These are phyloP conservation scores for Limnephilus auricula DNA, from an alignment of 2,888 invertebrate genomes.

Conservation along the genomic window DNA sequence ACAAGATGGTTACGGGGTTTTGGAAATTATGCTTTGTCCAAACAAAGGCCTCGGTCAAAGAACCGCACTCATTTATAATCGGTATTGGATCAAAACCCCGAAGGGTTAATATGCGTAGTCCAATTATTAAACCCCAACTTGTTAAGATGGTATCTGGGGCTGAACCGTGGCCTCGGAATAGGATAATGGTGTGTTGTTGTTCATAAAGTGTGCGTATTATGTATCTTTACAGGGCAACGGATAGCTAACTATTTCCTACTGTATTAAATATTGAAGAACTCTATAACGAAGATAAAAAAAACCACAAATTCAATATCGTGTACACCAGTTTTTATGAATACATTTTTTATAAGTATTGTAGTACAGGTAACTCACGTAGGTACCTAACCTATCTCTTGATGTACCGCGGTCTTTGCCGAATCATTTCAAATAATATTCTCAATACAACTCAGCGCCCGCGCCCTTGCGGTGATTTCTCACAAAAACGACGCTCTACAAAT, in stretches of 20 bases:
- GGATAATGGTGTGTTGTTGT: neutral
- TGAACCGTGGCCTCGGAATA: neutral
- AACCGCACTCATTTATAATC: constrained; percentile 37
- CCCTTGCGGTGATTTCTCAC: no score
- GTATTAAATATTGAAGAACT: neutral
- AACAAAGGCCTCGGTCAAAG: constrained; percentile 11
- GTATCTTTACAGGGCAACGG: neutral
- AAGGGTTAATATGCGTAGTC: constrained; percentile 38
- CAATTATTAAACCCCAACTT: constrained; percentile 35
- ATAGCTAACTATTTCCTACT: neutral
- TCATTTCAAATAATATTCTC: no score
- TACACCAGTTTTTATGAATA: no score
- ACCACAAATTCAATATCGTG: no score
- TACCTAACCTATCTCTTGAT: no score
- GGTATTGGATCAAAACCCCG: constrained; percentile 43
- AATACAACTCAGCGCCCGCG: no score
- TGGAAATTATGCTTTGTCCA: constrained; percentile 12
- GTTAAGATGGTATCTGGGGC: constrained; percentile 22
- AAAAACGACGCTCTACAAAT: no score
- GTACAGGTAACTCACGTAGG: no score
- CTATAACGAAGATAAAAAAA: no score
- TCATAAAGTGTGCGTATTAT: neutral
- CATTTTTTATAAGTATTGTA: no score
- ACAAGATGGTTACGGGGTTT: neutral
- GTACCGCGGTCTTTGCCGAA: no score